Percentiles rank a stretch among this genome's conserved stretches.
Conservation (phyloP, 2,113 vertebrate genomes). For the Candoia aspera region DNA sequence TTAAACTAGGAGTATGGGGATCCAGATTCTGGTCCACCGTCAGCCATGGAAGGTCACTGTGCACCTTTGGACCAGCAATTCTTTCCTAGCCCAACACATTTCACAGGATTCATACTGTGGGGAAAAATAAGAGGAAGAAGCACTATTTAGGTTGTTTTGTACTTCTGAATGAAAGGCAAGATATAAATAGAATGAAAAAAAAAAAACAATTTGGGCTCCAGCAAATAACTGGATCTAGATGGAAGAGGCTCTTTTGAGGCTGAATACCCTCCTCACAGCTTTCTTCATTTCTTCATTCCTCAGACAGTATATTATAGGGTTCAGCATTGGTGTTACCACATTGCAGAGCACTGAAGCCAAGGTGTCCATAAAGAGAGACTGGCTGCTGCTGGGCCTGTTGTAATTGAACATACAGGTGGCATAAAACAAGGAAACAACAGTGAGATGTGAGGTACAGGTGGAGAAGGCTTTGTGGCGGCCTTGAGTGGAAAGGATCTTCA, state of each 20-base stretch:
- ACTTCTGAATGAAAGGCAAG: not conserved
- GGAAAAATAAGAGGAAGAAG: not conserved
- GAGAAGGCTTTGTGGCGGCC: conserved; percentile 35
- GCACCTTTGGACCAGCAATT: not conserved
- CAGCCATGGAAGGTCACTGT: not conserved
- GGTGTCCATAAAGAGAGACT: not conserved
- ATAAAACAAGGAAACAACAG: conserved; percentile 41
- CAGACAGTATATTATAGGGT: conserved; percentile 49
- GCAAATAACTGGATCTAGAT: not conserved
- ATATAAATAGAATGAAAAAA: not conserved
- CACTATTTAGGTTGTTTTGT: no score
- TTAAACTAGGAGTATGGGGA: not conserved
- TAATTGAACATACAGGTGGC: conserved; percentile 40
- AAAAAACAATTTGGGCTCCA: not conserved
- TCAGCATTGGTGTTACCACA: conserved; percentile 31
- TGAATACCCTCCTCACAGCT: conserved; percentile 15
- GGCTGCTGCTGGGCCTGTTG: not conserved
- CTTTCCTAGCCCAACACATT: not conserved
- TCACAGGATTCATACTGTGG: not conserved
- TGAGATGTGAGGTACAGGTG: conserved; percentile 43
- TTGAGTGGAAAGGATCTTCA: not conserved
- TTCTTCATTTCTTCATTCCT: conserved; percentile 49
- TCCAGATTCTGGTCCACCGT: not conserved
- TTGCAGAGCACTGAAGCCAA: conserved; percentile 33
- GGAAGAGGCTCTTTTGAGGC: not conserved